These are phyloP conservation scores for Knipowitschia caucasica DNA, from an alignment of 2,797 vertebrate species.

Conservation along the genomic window DNA sequence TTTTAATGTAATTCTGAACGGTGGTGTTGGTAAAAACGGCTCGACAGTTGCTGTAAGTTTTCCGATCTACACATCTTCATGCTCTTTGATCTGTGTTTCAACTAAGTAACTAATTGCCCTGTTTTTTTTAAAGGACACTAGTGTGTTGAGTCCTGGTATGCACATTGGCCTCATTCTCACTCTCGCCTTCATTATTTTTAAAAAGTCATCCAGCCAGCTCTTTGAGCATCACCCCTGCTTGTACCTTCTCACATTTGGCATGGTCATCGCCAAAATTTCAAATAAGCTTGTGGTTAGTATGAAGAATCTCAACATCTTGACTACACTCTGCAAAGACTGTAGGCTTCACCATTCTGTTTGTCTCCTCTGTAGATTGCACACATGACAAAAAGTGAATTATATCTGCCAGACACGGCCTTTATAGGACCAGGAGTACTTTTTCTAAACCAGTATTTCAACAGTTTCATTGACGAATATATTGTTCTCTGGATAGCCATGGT, in stretches of 20 bases:
- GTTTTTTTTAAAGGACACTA: conserved; percentile 87
- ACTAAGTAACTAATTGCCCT: background rate
- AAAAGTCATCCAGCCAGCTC: conserved; percentile 89
- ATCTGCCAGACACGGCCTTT: conserved; percentile 90
- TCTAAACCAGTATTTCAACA: conserved; percentile 97
- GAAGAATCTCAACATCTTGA: background rate
- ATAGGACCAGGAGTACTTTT: conserved; percentile 93
- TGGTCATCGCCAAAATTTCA: conserved; percentile 91
- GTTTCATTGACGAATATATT: conserved; percentile 90
- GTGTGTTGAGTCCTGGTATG: conserved; percentile 89
- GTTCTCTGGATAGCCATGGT: conserved; percentile 95
- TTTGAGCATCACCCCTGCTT: conserved; percentile 92
- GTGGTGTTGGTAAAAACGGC: conserved; percentile 96
- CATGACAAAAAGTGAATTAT: conserved; percentile 96
- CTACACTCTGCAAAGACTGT: background rate
- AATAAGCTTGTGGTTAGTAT: conserved; percentile 92
- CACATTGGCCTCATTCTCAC: conserved; percentile 89
- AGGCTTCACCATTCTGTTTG: background rate
- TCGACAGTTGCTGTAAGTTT: conserved; percentile 94
- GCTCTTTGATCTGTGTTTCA: background rate
- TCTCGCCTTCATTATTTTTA: conserved; percentile 92
- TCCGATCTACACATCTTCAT: background rate
- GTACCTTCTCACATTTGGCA: conserved; percentile 90
- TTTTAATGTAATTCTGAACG: conserved; percentile 91
- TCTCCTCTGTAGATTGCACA: conserved; percentile 82